Percentiles rank a stretch among this genome's conserved stretches.
Conservation (phyloP, 2,113 vertebrate species). For the Callopanchax toddi region DNA sequence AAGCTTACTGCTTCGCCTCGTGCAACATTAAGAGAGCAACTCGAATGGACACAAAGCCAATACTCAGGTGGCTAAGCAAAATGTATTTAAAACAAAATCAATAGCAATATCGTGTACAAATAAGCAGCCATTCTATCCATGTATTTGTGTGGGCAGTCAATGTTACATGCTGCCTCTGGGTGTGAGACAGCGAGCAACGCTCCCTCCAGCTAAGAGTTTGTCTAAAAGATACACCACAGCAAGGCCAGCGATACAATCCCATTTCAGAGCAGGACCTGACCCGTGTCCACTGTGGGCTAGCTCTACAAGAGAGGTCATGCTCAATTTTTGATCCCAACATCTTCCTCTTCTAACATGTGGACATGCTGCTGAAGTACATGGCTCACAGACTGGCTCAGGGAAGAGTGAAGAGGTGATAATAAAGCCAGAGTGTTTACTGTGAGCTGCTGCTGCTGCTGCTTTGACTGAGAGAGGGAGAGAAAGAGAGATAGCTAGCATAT, state of each 20-base stretch:
- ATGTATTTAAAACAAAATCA: conserved; percentile 78
- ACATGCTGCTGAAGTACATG: conserved; percentile 49
- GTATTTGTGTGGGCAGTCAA: conserved; percentile 69
- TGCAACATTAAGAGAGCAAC: conserved; percentile 64
- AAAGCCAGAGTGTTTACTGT: conserved; percentile 70
- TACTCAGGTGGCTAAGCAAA: conserved; percentile 69
- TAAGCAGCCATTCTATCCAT: conserved; percentile 65
- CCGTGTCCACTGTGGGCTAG: conserved; percentile 41
- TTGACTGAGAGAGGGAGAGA: conserved; percentile 40
- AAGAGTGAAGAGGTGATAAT: conserved; percentile 69
- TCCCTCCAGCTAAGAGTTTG: conserved; percentile 51
- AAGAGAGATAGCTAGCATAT: conserved; percentile 60
- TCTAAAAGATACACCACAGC: conserved; percentile 52
- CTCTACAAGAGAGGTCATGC: conserved; percentile 49
- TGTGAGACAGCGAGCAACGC: conserved; percentile 39
- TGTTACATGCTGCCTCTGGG: conserved; percentile 53
- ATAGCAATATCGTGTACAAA: conserved; percentile 73
- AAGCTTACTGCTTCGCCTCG: conserved; percentile 40
- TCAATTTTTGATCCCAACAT: conserved; percentile 56
- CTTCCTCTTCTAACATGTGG: conserved; percentile 59
- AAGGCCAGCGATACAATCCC: conserved; percentile 35
- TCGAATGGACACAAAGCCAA: conserved; percentile 68
- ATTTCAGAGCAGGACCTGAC: conserved; percentile 48
- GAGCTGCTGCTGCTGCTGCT: conserved; percentile 67
- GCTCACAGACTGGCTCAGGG: conserved; percentile 56